phyloP scores from a whole-genome alignment of 2,113 vertebrate species.

The Zosterops hypoxanthus region DNA sequence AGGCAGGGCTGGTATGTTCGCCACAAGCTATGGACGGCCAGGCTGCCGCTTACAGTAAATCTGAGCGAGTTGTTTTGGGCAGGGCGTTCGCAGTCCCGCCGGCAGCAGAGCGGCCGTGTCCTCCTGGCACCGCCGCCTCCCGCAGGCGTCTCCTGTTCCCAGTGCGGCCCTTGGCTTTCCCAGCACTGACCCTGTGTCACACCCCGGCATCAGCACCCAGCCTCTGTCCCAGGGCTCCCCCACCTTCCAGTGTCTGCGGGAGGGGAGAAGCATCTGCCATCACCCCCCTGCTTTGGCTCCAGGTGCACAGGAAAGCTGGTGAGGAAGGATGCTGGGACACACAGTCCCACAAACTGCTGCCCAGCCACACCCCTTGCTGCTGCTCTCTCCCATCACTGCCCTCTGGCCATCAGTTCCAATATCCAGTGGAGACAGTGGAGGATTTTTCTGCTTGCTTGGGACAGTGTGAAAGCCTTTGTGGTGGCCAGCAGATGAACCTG shows the following conservation, averaged over 20 bases:
- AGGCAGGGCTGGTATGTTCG: conserved; percentile 48
- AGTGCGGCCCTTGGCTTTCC: not conserved
- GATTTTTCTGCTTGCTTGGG: not conserved
- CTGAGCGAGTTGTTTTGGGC: conserved; percentile 6
- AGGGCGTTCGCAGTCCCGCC: not conserved
- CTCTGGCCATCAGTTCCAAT: not conserved
- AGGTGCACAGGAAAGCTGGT: not conserved
- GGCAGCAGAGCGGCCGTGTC: not conserved
- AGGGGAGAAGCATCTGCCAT: not conserved
- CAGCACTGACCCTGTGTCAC: not conserved
- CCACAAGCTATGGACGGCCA: conserved; percentile 12
- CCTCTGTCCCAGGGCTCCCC: not conserved
- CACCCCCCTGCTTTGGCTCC: not conserved
- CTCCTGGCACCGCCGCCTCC: not conserved
- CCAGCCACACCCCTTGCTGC: not conserved
- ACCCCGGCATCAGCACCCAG: accelerated
- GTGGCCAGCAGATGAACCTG: not conserved
- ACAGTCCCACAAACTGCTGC: not conserved
- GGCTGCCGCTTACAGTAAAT: conserved; percentile 54
- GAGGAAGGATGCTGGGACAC: not conserved
- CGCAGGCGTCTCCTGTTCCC: not conserved
- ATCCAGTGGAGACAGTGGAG: accelerated
- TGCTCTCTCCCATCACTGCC: not conserved
- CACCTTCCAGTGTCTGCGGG: not conserved
- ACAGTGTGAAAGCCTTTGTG: not conserved